A percentile compares a stretch with the other conserved stretches of the same genome.
Conservation (phyloP, 2,113 vertebrate genomes). For the Gymnobelideus leadbeateri region DNA sequence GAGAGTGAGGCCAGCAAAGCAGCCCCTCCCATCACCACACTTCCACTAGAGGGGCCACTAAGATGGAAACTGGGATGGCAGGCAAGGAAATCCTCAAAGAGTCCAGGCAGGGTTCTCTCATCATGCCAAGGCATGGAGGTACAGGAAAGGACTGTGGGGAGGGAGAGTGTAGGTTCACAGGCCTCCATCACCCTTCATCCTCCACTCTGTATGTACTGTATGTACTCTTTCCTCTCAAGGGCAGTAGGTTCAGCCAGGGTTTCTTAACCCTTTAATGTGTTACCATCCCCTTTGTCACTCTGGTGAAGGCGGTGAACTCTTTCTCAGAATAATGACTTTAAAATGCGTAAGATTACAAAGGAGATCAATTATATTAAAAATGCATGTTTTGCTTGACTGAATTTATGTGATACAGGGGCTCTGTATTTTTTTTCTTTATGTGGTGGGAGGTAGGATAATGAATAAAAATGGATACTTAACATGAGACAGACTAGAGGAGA, state of each 20-base stretch:
- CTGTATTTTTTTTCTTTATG: background rate
- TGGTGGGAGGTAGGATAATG: background rate
- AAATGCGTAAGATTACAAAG: background rate
- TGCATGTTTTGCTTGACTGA: background rate
- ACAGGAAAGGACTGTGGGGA: background rate
- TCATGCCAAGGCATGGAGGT: background rate
- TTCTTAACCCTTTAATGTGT: background rate
- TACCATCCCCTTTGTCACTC: background rate
- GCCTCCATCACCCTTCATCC: background rate
- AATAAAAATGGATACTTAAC: background rate
- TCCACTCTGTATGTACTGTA: background rate
- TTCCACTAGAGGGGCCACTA: background rate
- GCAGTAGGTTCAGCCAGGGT: background rate
- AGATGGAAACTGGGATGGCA: background rate
- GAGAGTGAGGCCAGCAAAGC: background rate
- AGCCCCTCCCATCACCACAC: background rate
- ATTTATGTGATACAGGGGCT: background rate
- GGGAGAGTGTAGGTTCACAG: background rate
- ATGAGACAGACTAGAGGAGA: background rate
- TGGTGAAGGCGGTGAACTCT: background rate
- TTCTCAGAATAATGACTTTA: background rate
- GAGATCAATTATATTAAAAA: background rate
- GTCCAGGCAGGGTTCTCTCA: background rate
- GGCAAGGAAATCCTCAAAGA: background rate
- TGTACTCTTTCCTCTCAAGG: background rate